Evolutionary conservation across 2,888 invertebrate genomes (phyloP).

Genomic region (Chirona hameri): DNA sequence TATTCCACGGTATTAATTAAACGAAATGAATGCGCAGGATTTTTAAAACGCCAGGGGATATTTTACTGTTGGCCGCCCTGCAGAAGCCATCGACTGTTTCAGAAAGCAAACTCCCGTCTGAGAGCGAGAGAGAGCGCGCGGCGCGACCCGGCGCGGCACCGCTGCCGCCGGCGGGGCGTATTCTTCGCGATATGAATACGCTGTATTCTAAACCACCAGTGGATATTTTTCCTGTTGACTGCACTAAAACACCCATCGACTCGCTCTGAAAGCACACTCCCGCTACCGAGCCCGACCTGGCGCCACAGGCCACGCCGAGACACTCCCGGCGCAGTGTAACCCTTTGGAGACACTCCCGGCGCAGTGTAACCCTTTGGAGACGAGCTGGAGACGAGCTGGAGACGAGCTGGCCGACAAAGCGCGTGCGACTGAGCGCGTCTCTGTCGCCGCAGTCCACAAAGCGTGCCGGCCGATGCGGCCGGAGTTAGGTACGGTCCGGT

Average conservation of each 20-base stretch:
- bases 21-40: constrained; percentile 22
- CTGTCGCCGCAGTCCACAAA: not conserved
- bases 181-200: too few relatives aligned
- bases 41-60: constrained; percentile 8
- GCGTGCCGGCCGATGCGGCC: not conserved
- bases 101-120: not conserved
- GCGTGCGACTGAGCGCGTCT: too few relatives aligned
- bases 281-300: too few relatives aligned
- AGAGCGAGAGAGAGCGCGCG: not conserved
- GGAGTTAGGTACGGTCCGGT: not conserved
- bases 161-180: too few relatives aligned
- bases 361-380: too few relatives aligned
- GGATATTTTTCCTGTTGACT: not conserved
- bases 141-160: too few relatives aligned
- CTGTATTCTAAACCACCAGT: not conserved
- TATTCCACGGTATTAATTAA: constrained; percentile 23
- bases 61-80: not conserved
- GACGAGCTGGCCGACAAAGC: not conserved
- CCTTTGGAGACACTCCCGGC: too few relatives aligned
- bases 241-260: too few relatives aligned
- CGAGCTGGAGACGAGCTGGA: too few relatives aligned
- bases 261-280: too few relatives aligned
- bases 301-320: too few relatives aligned
- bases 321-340: too few relatives aligned
- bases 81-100: not conserved